Evolutionary conservation across 2,797 vertebrate species (phyloP).

Genomic region (Chrosomus eos): DNA sequence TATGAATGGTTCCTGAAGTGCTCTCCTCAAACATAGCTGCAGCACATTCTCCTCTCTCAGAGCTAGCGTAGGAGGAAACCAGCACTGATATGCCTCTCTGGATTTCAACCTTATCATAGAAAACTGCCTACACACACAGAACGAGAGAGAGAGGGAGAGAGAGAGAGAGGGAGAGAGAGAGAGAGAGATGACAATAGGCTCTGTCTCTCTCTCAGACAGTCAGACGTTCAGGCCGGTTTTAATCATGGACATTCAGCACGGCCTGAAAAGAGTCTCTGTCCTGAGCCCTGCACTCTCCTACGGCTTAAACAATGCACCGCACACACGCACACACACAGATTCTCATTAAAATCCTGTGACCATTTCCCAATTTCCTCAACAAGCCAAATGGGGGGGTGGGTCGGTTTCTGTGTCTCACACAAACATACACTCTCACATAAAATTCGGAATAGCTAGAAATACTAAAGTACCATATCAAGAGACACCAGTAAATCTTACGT

Average conservation of each 20-base stretch:
- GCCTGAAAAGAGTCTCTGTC: constrained; percentile 59
- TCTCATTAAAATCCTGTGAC: constrained; percentile 51
- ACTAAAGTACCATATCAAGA: neutral
- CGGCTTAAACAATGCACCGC: constrained; percentile 51
- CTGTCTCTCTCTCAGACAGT: constrained; percentile 52
- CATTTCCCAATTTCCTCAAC: constrained; percentile 43
- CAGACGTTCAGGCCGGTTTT: constrained; percentile 56
- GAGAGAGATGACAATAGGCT: constrained; percentile 43
- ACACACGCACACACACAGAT: constrained; percentile 24
- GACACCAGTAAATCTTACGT: neutral
- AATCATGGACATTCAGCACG: constrained; percentile 57
- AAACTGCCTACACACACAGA: constrained; percentile 50
- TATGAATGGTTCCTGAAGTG: constrained; percentile 50
- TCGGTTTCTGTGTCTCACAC: neutral
- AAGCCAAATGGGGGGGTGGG: neutral
- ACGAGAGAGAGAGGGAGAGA: neutral
- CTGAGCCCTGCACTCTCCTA: constrained; percentile 45
- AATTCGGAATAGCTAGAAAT: neutral
- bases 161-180: neutral
- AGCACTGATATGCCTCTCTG: constrained; percentile 45
- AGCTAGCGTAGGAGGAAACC: constrained; percentile 48
- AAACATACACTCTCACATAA: neutral
- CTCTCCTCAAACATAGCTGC: constrained; percentile 49
- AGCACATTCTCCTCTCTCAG: constrained; percentile 46
- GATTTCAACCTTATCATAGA: constrained; percentile 53